A percentile compares a stretch with the other conserved stretches of the same genome.
Evolutionary conservation across 2,113 vertebrate species (phyloP).

Genomic region (Sigmodon hispidus): DNA sequence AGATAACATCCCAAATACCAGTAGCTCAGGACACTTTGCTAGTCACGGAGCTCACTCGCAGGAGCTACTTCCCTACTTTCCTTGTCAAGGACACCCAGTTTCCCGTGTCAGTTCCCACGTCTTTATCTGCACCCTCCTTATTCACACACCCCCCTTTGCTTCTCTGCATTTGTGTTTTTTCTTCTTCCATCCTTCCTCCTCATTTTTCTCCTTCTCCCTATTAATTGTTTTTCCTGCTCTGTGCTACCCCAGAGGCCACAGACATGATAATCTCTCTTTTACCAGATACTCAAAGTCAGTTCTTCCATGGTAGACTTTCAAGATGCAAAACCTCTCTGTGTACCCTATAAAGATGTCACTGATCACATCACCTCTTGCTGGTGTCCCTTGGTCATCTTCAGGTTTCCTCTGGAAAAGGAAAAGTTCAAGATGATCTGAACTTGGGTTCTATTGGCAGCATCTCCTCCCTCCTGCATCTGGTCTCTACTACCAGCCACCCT

Average conservation of each 20-base stretch:
- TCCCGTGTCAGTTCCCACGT: too few species aligned
- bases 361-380: background rate
- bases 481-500: background rate
- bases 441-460: background rate
- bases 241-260: background rate
- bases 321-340: background rate
- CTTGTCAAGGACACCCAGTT: background rate
- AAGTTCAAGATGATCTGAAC: background rate
- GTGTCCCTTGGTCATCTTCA: background rate
- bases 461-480: background rate
- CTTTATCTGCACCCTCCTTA: background rate
- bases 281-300: background rate
- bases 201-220: background rate
- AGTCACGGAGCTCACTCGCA: background rate
- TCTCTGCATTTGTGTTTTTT: background rate
- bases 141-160: background rate
- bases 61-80: background rate
- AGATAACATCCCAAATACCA: background rate
- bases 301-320: background rate
- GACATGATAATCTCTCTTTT: background rate
- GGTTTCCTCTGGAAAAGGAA: background rate
- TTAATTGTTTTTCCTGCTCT: background rate
- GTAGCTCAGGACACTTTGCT: background rate
- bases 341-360: background rate
- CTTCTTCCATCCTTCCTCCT: too few species aligned